A percentile compares a stretch with the other conserved stretches of the same genome.
Evolutionary conservation across 2,113 vertebrate species (phyloP).

Genomic region (Macrotus californicus): DNA sequence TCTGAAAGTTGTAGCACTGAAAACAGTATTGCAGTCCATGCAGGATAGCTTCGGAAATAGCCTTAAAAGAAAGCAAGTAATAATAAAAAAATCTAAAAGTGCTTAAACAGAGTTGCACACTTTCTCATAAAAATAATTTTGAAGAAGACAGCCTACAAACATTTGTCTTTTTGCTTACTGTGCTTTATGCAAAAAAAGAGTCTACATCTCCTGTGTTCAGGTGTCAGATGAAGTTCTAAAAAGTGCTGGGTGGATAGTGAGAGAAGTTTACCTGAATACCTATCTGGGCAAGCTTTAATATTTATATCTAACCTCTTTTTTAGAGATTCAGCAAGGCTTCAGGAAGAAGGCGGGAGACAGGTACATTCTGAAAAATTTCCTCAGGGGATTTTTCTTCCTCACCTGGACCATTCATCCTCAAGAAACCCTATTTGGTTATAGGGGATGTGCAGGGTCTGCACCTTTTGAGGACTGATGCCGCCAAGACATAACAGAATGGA

Average conservation of each 20-base stretch:
- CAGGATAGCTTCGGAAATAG: not conserved
- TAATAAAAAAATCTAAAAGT: not conserved
- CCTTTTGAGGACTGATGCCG: not conserved
- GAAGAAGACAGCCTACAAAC: not conserved
- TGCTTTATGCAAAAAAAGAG: not conserved
- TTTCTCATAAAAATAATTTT: conserved; percentile 22
- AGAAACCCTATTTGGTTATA: not conserved
- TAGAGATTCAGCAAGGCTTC: not conserved
- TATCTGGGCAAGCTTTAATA: not conserved
- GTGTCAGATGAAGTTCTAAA: not conserved
- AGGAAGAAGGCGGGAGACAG: not conserved
- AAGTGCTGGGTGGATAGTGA: not conserved
- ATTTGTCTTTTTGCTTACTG: not conserved
- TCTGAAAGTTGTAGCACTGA: not conserved
- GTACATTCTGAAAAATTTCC: not conserved
- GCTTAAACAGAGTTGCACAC: not conserved
- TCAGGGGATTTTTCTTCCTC: not conserved
- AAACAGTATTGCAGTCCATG: not conserved
- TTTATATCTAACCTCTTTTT: not conserved
- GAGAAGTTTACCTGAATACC: not conserved
- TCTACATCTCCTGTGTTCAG: not conserved
- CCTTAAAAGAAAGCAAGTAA: not conserved
- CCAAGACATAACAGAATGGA: not conserved
- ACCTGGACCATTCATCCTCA: rapidly evolving
- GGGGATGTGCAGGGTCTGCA: no score